phyloP scores from a whole-genome alignment of 2,113 vertebrate species.

The Neodontobutis hainanensis region DNA sequence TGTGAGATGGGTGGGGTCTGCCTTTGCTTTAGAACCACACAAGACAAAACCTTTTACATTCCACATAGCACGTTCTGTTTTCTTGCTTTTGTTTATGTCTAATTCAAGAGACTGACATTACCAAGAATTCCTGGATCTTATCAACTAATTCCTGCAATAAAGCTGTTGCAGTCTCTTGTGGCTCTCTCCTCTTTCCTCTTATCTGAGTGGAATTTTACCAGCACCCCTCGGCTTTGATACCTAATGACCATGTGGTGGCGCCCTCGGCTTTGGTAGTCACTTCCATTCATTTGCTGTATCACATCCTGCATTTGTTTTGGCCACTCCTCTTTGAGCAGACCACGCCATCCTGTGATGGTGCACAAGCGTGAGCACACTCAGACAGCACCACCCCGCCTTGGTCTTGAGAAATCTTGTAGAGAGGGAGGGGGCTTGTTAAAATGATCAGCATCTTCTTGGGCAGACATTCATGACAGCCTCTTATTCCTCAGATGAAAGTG shows the following conservation, averaged over 20 bases:
- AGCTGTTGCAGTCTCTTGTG: neutral
- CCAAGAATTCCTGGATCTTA: slow-evolving; percentile 32
- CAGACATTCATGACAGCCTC: slow-evolving; percentile 48
- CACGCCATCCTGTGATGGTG: slow-evolving; percentile 40
- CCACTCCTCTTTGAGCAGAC: slow-evolving; percentile 51
- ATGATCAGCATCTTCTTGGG: slow-evolving; percentile 53
- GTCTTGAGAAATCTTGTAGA: slow-evolving; percentile 36
- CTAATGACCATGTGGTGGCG: slow-evolving; percentile 37
- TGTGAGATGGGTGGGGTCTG: slow-evolving; percentile 57
- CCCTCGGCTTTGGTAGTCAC: slow-evolving; percentile 30
- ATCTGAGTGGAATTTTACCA: slow-evolving; percentile 76
- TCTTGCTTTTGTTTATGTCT: neutral
- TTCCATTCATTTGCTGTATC: slow-evolving; percentile 55
- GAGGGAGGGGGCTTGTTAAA: slow-evolving; percentile 38
- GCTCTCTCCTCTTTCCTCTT: slow-evolving; percentile 21
- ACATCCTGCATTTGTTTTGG: slow-evolving; percentile 63
- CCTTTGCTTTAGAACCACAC: slow-evolving; percentile 12
- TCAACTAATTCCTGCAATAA: slow-evolving; percentile 27
- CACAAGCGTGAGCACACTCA: slow-evolving; percentile 23
- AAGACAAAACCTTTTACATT: neutral
- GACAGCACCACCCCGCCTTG: slow-evolving; percentile 30
- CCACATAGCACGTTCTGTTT: neutral
- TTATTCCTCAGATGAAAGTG: slow-evolving; percentile 5
- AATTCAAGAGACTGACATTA: slow-evolving; percentile 25
- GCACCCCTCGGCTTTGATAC: neutral